These are phyloP conservation scores for Orthosia gothica DNA, from an alignment of 2,888 invertebrate genomes.

Conservation along the genomic window DNA sequence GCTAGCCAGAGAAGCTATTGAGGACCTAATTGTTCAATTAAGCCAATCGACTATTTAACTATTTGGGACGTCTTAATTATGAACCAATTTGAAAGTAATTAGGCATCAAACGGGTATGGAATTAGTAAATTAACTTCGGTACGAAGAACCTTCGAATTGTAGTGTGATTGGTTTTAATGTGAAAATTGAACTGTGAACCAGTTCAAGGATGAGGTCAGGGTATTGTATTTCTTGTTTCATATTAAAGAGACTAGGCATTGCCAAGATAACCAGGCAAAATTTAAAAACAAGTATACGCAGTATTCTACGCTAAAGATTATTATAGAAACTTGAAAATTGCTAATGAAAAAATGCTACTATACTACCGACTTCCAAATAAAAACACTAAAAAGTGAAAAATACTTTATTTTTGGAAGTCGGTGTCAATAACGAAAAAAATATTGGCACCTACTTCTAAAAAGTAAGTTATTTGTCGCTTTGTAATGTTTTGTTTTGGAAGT, in stretches of 20 bases:
- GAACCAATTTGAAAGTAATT: slow-evolving; percentile 62
- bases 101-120: slow-evolving; percentile 59
- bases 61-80: slow-evolving; percentile 67
- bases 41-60: slow-evolving; percentile 62
- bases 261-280: neutral
- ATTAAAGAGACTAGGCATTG: neutral
- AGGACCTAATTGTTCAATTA: slow-evolving; percentile 66
- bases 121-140: slow-evolving; percentile 57
- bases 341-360: too few species aligned
- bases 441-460: too few species aligned
- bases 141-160: slow-evolving; percentile 37
- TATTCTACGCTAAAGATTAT: too few species aligned
- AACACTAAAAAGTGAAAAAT: too few species aligned
- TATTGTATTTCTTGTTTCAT: neutral
- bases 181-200: slow-evolving; percentile 14
- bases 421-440: too few species aligned
- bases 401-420: too few species aligned
- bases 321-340: too few species aligned
- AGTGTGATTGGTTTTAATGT: slow-evolving; percentile 33
- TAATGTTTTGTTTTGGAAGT: too few species aligned
- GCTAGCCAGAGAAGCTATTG: slow-evolving; percentile 48
- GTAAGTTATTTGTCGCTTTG: too few species aligned
- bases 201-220: neutral
- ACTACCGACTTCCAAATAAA: too few species aligned
- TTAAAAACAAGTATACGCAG: too few species aligned